These are phyloP conservation scores for Sitophilus oryzae DNA, from an alignment of 1,140 invertebrate species.

Conservation along the genomic window DNA sequence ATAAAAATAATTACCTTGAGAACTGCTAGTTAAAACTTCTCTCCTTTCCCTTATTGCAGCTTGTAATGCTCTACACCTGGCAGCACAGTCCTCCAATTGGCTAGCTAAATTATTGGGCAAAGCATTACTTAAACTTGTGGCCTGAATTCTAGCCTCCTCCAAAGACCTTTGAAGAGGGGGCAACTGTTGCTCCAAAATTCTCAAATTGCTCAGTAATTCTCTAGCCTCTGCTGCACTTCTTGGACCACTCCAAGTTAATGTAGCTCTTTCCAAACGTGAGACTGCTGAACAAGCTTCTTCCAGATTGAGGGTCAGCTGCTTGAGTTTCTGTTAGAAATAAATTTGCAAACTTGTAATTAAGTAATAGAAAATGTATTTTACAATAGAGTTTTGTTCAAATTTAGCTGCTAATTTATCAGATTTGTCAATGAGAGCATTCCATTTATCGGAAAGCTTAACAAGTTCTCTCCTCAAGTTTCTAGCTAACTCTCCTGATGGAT, in stretches of 20 bases:
- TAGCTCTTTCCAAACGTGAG: slow-evolving; percentile 72
- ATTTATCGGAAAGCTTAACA: slow-evolving; percentile 87
- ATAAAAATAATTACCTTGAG: slow-evolving; percentile 35
- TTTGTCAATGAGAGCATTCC: slow-evolving; percentile 82
- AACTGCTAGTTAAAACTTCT: slow-evolving; percentile 56
- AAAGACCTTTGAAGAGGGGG: slow-evolving; percentile 66
- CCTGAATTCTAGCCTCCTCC: slow-evolving; percentile 76
- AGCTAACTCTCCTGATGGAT: slow-evolving; percentile 81
- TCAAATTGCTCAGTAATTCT: slow-evolving; percentile 72
- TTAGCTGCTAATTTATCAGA: slow-evolving; percentile 80
- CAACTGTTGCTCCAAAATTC: slow-evolving; percentile 70
- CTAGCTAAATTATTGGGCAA: slow-evolving; percentile 38
- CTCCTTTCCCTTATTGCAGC: slow-evolving; percentile 61
- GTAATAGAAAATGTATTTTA: slow-evolving; percentile 53
- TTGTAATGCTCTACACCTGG: slow-evolving; percentile 48
- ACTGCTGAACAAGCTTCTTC: slow-evolving; percentile 79
- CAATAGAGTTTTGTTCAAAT: slow-evolving; percentile 82
- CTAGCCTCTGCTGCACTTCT: slow-evolving; percentile 67
- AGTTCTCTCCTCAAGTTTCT: slow-evolving; percentile 86
- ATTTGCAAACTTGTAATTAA: too few relatives aligned
- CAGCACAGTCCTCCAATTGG: slow-evolving; percentile 42
- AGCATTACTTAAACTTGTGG: slow-evolving; percentile 55
- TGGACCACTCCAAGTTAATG: slow-evolving; percentile 70
- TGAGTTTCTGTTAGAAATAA: slow-evolving; percentile 88
- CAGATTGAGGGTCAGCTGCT: slow-evolving; percentile 76